Percentiles rank a stretch among this genome's conserved stretches.
Conservation (phyloP, 2,888 invertebrate genomes). For the Leucophenga maculata region DNA sequence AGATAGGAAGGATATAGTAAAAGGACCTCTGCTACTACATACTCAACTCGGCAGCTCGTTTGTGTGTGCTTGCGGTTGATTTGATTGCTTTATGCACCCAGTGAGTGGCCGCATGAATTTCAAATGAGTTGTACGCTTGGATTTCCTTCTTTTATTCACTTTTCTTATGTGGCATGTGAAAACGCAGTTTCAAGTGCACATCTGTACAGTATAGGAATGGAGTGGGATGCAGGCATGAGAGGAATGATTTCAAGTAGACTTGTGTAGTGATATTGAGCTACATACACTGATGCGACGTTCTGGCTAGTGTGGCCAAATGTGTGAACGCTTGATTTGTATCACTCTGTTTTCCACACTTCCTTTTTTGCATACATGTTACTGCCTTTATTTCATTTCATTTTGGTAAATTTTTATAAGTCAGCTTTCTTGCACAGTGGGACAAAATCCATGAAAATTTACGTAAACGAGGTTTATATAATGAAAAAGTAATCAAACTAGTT, state of each 20-base stretch:
- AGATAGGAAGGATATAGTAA: conserved; percentile 2
- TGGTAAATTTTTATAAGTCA: neutral
- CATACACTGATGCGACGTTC: neutral
- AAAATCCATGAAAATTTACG: too few species aligned
- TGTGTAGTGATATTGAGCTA: too few species aligned
- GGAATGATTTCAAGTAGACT: neutral
- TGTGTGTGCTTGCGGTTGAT: conserved; percentile 62
- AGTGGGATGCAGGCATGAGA: neutral
- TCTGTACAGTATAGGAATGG: neutral
- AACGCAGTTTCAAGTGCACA: neutral
- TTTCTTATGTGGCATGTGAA: conserved; percentile 1
- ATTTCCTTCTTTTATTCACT: neutral
- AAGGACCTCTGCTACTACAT: neutral
- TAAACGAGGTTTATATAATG: too few species aligned
- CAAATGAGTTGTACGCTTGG: conserved; percentile 52
- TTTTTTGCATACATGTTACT: conserved; percentile 12
- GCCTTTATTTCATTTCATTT: conserved; percentile 44
- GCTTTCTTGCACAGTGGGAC: neutral
- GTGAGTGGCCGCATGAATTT: conserved; percentile 69
- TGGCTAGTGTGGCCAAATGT: conserved; percentile 33
- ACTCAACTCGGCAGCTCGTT: conserved; percentile 3
- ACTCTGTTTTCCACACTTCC: neutral
- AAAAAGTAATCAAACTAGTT: too few species aligned
- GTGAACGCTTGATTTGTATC: conserved; percentile 24
- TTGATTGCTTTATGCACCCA: conserved; percentile 70